Conservation (phyloP, 1,140 invertebrate genomes). For the Dufourea novaeangliae region DNA sequence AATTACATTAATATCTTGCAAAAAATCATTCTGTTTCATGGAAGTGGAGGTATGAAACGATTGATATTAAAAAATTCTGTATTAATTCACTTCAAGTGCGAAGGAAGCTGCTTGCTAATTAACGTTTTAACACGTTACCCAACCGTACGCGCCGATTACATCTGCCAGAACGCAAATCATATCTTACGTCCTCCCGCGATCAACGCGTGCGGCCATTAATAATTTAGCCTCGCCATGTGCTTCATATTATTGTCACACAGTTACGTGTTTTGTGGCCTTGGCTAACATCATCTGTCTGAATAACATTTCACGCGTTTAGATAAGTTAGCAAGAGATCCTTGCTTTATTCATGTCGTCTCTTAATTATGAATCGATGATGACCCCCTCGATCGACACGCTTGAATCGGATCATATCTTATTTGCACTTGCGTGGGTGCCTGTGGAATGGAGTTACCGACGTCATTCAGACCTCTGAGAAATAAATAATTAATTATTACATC, state of each 20-base stretch:
- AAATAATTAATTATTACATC: too few relatives aligned
- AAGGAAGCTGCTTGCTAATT: neutral
- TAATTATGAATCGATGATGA: constrained; percentile 1
- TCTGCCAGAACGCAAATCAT: neutral
- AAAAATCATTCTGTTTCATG: too few relatives aligned
- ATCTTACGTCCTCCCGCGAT: neutral
- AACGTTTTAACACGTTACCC: neutral
- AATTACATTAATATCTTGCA: too few relatives aligned
- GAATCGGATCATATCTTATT: neutral
- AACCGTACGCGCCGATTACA: neutral
- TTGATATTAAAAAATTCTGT: neutral
- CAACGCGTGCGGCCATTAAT: constrained; percentile 1
- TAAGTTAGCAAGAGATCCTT: neutral
- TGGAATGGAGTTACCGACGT: too few relatives aligned
- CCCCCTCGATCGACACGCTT: neutral
- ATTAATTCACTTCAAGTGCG: neutral
- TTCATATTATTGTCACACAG: constrained; percentile 28
- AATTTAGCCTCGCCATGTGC: constrained; percentile 18
- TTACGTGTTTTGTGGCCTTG: constrained; percentile 31
- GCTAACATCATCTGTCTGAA: neutral
- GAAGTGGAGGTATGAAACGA: neutral
- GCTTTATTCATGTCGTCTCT: neutral
- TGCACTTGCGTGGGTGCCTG: neutral
- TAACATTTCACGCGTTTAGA: constrained; percentile 4
- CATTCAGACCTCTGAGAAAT: too few relatives aligned